Base-by-base conservation (phyloP, 2,113 vertebrate species). In the Eonycteris spelaea region DNA sequence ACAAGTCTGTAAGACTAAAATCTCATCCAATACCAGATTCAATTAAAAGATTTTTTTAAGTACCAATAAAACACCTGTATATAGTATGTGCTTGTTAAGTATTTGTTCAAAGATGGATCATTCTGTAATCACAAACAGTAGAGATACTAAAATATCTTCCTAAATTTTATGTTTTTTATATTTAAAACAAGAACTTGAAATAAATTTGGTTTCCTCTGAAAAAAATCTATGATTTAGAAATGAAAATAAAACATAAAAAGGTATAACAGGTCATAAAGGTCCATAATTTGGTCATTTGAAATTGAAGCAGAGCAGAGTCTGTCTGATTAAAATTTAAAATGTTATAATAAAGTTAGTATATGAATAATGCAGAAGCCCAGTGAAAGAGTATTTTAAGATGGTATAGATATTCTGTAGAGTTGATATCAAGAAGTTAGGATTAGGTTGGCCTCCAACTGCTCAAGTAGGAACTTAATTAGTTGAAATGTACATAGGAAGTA, bases 281-380 rank as follows among this genome's bases (percentile, higher is more conserved):
- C 85, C 77, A 91, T 97, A 97, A 97, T 97, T 96, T 96, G 90
- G 67, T 92, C 53, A 80, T 97, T 96, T 92, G 94, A 96, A 97
- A 95, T 92, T 59, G 77, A 96, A 95, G 87, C 70, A 96, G 90
- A 94, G 55, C 77, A 95, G 65, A 84, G 30, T 86, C 73, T 94
- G 51, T 68, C 93, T 96, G 87, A 97, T 97, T 94, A 95, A 97
- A 97, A 97, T 95, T 84, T 82, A 95, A 97, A 97, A 95, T 75
- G 55, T 71, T 86, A 59, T 74, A 73, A 96, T 93, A 79, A 95
- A 86, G 57, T 95, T 95, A 97, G 59, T 30, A 89, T 63, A 94
- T 55, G 92, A 97, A 96, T 95, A 97, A 96, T 80, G 63, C 82
- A 96, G 77, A 89, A 74, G 19, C 43, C 68, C 53, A 67, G 73